Conservation (phyloP, 2,888 invertebrate genomes). For the Amiota communis region DNA sequence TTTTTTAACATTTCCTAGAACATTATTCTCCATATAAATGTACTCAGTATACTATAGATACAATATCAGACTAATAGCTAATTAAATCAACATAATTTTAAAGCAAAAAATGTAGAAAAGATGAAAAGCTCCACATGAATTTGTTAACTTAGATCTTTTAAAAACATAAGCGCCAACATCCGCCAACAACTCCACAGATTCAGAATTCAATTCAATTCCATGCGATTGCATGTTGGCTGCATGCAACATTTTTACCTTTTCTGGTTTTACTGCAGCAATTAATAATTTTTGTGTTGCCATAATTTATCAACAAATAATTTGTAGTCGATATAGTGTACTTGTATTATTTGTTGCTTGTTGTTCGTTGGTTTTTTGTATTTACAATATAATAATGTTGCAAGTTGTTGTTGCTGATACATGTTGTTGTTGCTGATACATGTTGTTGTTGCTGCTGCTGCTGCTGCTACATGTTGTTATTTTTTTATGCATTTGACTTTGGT, state of each 20-base stretch:
- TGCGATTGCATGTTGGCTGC: neutral
- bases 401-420: neutral
- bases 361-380: no score
- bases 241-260: slow-evolving; percentile 18
- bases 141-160: slow-evolving; percentile 8
- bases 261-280: slow-evolving; percentile 20
- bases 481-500: slow-evolving; percentile 25
- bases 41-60: no score
- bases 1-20: no score
- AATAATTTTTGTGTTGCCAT: slow-evolving; percentile 52
- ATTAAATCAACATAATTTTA: slow-evolving; percentile 19
- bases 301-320: slow-evolving; percentile 64
- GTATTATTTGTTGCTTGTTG: neutral
- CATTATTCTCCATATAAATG: no score
- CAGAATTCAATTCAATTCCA: neutral
- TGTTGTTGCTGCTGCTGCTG: neutral
- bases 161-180: slow-evolving; percentile 27
- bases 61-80: neutral
- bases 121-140: neutral
- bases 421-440: neutral
- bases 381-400: neutral
- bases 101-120: neutral
- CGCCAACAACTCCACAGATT: neutral
- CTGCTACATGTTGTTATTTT: slow-evolving; percentile 1
- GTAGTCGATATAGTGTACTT: slow-evolving; percentile 45